Percentiles rank a stretch among this genome's conserved stretches.
These are phyloP conservation scores for Dissostichus mawsoni DNA, from an alignment of 2,113 vertebrate species.

Conservation along the genomic window DNA sequence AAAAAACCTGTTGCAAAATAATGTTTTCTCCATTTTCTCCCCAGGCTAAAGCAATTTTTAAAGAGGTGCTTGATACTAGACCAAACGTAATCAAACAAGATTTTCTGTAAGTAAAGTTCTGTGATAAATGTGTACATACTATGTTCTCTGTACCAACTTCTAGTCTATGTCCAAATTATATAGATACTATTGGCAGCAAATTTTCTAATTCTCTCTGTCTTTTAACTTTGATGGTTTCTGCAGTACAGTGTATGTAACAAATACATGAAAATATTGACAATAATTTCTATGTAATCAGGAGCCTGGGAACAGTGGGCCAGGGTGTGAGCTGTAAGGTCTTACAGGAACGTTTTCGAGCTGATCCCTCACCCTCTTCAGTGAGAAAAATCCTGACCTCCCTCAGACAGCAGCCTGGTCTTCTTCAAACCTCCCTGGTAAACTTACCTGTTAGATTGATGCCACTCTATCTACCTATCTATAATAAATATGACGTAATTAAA, in stretches of 20 bases:
- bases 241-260: background rate
- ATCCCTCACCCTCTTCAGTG: conserved; percentile 32
- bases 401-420: conserved; percentile 72
- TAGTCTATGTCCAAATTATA: background rate
- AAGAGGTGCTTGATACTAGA: conserved; percentile 29
- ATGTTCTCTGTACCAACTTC: background rate
- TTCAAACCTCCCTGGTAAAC: conserved; percentile 83
- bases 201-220: background rate
- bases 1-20: background rate
- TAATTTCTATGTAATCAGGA: conserved; percentile 63
- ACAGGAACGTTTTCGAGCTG: conserved; percentile 38
- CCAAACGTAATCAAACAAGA: conserved; percentile 46
- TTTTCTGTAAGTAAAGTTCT: conserved; percentile 75
- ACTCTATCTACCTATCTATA: background rate
- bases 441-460: background rate
- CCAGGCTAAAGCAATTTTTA: conserved; percentile 82
- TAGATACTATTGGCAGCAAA: background rate
- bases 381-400: conserved; percentile 74
- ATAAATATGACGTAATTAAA: background rate
- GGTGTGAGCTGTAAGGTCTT: conserved; percentile 79
- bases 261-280: background rate
- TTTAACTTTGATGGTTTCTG: background rate
- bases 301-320: conserved; percentile 77
- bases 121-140: background rate
- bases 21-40: conserved; percentile 18